Evolutionary conservation across 2,113 vertebrate genomes (phyloP), one percentile per base, ranked within the genome.

Genomic region (Crotophaga sulcirostris): DNA sequence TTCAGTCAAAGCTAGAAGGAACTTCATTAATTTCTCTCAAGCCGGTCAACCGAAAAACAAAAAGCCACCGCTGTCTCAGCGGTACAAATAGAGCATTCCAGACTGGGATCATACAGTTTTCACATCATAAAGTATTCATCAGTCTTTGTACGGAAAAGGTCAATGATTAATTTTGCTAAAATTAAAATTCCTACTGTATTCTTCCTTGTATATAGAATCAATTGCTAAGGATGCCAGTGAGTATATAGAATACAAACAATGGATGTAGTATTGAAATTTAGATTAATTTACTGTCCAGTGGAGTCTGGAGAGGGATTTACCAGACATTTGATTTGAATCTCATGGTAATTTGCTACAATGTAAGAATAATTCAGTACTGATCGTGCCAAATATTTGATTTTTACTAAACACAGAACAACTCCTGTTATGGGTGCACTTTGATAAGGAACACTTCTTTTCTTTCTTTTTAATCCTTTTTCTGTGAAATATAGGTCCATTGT

Each of bases 401-500:
- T 64, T 66, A 45, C 33, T 83, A 74, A 90, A 44, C 7, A 14
- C 9, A 36, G 63, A 69, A 1, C 21, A 56, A 21, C 16, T 51
- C 7, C 18, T 75, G 7, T 64, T 70, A 59, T 24, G 13, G 7
- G 16, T 84, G 9, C 7, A 16, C 10, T 49, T 84, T 75, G 14
- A n/a, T 64, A 60, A 72, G 18, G 21, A 87, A 72, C 8, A 9
- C 8, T 52, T 56, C 9, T 89, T 47, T 3, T 59, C 51, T 79
- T 23, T 80, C 60, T 42, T 80, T 66, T 42, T 10, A 82, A 52
- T 28, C 8, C 6, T 44, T 84, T 60, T 55, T 5, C 25, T 20
- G 10, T 1, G 75, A 77, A 86, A 58, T 14, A 38, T 36, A 98
- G 98, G 87, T 97, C 18, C 97, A 98, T 82, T 97, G 96, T 87